These are phyloP conservation scores for Drosophila virilis DNA, from an alignment of 1,140 invertebrate genomes.

Conservation along the genomic window DNA sequence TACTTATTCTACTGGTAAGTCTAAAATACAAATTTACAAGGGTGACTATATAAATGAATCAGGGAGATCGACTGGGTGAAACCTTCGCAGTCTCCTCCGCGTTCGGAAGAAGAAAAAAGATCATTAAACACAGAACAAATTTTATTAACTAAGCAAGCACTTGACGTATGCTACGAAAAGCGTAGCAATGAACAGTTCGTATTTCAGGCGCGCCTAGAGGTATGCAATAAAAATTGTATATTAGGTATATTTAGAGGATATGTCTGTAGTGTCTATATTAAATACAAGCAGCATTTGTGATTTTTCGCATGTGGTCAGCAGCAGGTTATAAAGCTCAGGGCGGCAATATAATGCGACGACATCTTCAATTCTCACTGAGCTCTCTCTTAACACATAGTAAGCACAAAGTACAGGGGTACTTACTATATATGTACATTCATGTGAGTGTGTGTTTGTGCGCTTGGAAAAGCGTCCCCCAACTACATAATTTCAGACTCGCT, in stretches of 20 bases:
- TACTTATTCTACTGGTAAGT: no score
- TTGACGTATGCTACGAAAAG: not conserved
- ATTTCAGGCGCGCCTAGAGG: not conserved
- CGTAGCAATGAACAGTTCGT: not conserved
- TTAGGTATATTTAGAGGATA: not conserved
- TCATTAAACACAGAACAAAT: no score
- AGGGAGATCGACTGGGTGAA: no score
- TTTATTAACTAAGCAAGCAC: no score
- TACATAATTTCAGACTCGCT: constrained; percentile 14
- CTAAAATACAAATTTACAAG: no score
- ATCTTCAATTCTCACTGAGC: constrained; percentile 57
- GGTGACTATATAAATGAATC: no score
- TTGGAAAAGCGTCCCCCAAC: not conserved
- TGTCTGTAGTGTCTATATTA: not conserved
- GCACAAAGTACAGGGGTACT: constrained; percentile 27
- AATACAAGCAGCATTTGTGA: not conserved
- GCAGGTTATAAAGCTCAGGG: constrained; percentile 63
- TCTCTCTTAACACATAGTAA: constrained; percentile 37
- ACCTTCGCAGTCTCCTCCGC: no score
- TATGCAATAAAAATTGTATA: not conserved
- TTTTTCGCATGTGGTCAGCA: constrained; percentile 37
- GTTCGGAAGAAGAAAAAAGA: no score
- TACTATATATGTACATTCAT: constrained; percentile 4
- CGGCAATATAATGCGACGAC: constrained; percentile 63
- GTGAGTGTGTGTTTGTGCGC: not conserved